A percentile compares a stretch with the other conserved stretches of the same genome.
Evolutionary conservation across 2,113 vertebrate genomes (phyloP).

Genomic region (Mormyrus lacerda): DNA sequence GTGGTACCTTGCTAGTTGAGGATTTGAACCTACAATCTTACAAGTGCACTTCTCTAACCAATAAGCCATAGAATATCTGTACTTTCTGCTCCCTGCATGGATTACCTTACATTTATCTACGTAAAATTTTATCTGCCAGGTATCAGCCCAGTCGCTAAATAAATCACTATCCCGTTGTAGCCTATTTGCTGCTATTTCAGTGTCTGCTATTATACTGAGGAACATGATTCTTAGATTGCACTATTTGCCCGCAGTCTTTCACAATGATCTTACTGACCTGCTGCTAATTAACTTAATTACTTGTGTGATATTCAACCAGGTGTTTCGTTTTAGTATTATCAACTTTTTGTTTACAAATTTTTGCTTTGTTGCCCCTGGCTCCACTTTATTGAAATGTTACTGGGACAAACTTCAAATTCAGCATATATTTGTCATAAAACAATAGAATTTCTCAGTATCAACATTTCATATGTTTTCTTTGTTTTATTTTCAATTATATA

Average conservation of each 20-base stretch:
- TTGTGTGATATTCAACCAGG: background rate
- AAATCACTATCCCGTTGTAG: too few relatives aligned
- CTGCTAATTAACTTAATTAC: background rate
- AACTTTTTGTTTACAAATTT: background rate
- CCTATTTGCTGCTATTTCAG: too few relatives aligned
- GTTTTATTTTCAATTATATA: background rate
- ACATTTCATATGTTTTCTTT: background rate
- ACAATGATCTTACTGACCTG: background rate
- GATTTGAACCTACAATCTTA: too few relatives aligned
- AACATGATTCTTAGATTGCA: background rate
- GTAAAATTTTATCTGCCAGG: too few relatives aligned
- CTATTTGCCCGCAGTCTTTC: background rate
- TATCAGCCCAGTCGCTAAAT: too few relatives aligned
- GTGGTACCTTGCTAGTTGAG: too few relatives aligned
- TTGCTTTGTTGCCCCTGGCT: background rate
- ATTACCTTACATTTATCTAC: too few relatives aligned
- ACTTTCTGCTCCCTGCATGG: too few relatives aligned
- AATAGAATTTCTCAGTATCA: background rate
- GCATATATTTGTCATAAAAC: background rate
- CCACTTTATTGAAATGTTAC: background rate
- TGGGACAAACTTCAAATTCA: background rate
- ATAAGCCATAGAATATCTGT: too few relatives aligned
- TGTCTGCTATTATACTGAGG: background rate
- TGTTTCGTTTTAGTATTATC: background rate
- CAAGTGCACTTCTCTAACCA: too few relatives aligned